Base-by-base conservation (phyloP, 2,113 vertebrate genomes). In the Bos javanicus region DNA sequence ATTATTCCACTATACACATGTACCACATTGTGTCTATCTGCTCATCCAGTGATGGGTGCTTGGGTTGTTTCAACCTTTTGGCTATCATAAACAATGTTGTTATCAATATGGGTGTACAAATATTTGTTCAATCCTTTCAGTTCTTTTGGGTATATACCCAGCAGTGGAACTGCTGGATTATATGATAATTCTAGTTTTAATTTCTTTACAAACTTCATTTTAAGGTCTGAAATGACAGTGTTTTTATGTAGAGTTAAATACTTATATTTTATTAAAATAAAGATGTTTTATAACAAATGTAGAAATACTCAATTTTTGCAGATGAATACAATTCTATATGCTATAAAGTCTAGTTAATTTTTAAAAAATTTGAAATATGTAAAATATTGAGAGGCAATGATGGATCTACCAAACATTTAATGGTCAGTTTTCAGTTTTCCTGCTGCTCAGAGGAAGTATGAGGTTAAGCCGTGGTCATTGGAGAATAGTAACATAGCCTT, bases 231-330 rank as follows among this genome's bases (percentile, higher is more conserved):
- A 90, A 62, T 81, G 94, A 97, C n/a, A 92, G 56, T 85, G 91
- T 84, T 59, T 97, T 97, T 98, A 33, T 56, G 85, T 92, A 92
- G 36, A 98, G 48, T 97, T 97, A 98, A 96, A 98, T 71, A 86
- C 0, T 90, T 15, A 50, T 80, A 93, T 97, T 87, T 97, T 97
- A 83, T 64, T 97, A 98, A 98, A 91, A 95, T 97, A 84, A 93
- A 85, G 21, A 94, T 36, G 6, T 78, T 97, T 97, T 85, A 82
- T 64, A 39, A 43, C 78, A 97, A 97, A 95, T 78, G 97, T 95
- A 97, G 98, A 95, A 95, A 57, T 95, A 95, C 57, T 97, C 91
- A 88, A 50, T 48, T 87, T 91, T 76, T 89, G 64, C 33, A 95
- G 98, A 92, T 2, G 50, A 98, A 95, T 74, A 71, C 26, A 97